Base-by-base conservation (phyloP, 2,888 invertebrate species). In the Ormyrus pomaceus region DNA sequence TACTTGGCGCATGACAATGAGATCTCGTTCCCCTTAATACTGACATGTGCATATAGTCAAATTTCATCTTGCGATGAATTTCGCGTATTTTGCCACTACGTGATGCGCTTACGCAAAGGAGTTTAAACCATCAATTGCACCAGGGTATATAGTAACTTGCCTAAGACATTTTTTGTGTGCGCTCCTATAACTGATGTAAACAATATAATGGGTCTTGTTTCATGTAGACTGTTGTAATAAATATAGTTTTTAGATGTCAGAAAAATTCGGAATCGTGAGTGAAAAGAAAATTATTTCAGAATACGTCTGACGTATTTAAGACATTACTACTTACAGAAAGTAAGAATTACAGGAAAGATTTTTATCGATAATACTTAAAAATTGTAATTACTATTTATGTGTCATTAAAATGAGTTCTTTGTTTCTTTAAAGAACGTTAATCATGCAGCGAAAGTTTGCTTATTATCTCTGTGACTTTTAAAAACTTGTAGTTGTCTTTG, bases 1-100 rank as follows among this genome's bases (percentile, higher is more conserved):
- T 80, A 81, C 77, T 81, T 75, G 81, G 61, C 77, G 77, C 81
- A 81, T 81, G 73, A 77, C 74, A 77, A 81, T 81, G 81, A 81
- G 81, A 80, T 80, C 80, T 58, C 72, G 48, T 55, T n/a, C n/a
- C 19, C 50, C 50, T 68, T 80, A 69, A 73, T 59, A 74, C 77
- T 61, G 59, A 69, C 75, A 71, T 72, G 72, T 70, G 65, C 80
- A 65, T 74, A 74, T 74, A 74, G 73, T 65, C 70, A 56, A 81
- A 80, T 81, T 77, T 77, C 74, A 74, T 74, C 74, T 77, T 65
- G 34, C 58, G 34, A 46, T 61, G 68, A 66, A 76, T 50, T 59
- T 75, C 72, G 13, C 76, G 76, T 77, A 76, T 76, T 80, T 72
- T 76, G 51, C 56, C 53, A 65, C 75, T 77, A 81, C 81, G 77